Evolutionary conservation across 2,113 vertebrate species (phyloP), one percentile per base, ranked within the genome.

Genomic region (Alligator sinensis): DNA sequence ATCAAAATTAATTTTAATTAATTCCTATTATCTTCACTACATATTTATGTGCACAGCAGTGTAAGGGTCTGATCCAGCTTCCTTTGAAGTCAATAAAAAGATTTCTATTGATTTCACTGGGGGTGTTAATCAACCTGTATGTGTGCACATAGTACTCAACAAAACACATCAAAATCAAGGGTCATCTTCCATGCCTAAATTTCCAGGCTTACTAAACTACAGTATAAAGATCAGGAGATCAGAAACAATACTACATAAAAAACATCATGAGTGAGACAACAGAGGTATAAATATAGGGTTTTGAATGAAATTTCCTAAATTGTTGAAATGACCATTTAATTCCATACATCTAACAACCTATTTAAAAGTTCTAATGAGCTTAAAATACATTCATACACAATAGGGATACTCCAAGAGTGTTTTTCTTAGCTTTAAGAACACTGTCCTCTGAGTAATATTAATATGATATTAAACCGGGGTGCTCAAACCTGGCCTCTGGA

Each of bases 81-180:
- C 75, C 59, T n/a, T 21, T 64, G 72, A 92, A 80, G 55, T 80
- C 8, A 84, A 17, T 80, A 80, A 91, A 84, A 94, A 72, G 6
- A 59, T 13, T 89, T 16, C 22, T 70, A 19, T 38, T 77, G 57
- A 83, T 7, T 34, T 93, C 18, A 5, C 21, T 19, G 18, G 30
- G 68, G 34, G 30, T 11, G 34, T 34, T 70, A 38, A 30, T 11
- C 30, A 38, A 70, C 19, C 18, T 47, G 47, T 47, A 34, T 28
- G 21, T 70, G n/a, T 34, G 18, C 21, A 70, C 30, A 22, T 38
- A 21, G 19, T 34, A n/a, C 68, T 70, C 18, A 11, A 38, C 17
- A 38, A 70, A 34, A 38, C 9, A 21, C 68, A 21, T 11, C 21
- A 38, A 70, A 30, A 21, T 19, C 19, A 38, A 70, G 68, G 22